phyloP scores from a whole-genome alignment of 2,888 invertebrate species.

The Ophraella communa region DNA sequence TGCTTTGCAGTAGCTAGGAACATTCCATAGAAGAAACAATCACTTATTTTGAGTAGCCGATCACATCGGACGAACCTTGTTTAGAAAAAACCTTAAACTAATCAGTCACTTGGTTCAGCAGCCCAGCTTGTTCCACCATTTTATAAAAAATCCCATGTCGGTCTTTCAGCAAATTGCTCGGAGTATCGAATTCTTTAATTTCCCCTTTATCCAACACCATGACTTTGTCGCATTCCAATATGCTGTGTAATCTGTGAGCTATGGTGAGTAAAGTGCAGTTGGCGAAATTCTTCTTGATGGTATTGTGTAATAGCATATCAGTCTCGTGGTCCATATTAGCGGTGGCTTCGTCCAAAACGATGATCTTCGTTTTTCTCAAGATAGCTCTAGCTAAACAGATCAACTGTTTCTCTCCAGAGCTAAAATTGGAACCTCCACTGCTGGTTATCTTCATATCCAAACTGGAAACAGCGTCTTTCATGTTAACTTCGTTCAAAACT shows the following conservation, averaged over 20 bases:
- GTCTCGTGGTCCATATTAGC: slow-evolving; percentile 85
- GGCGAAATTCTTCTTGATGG: slow-evolving; percentile 62
- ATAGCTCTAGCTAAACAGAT: slow-evolving; percentile 64
- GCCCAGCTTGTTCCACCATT: slow-evolving; percentile 74
- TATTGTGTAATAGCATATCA: slow-evolving; percentile 74
- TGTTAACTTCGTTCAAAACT: slow-evolving; percentile 51
- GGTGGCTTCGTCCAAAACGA: slow-evolving; percentile 65
- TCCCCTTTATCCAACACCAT: slow-evolving; percentile 63
- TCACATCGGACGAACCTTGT: no score
- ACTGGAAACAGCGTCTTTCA: slow-evolving; percentile 63
- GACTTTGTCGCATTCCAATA: slow-evolving; percentile 64
- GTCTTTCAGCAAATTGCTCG: slow-evolving; percentile 62
- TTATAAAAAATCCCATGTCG: slow-evolving; percentile 67
- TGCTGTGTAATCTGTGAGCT: slow-evolving; percentile 58
- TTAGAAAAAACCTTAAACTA: not conserved
- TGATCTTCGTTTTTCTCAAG: slow-evolving; percentile 59
- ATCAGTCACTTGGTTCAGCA: slow-evolving; percentile 50
- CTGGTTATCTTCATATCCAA: slow-evolving; percentile 59
- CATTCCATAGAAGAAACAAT: no score
- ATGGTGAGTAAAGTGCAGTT: slow-evolving; percentile 64
- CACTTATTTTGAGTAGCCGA: no score
- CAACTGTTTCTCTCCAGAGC: slow-evolving; percentile 61
- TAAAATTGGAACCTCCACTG: slow-evolving; percentile 34
- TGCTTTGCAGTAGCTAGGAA: no score
- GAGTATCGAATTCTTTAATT: slow-evolving; percentile 45